Conservation (phyloP, 92 coral and sea anemone genomes). For the Meandrina meandrites region DNA sequence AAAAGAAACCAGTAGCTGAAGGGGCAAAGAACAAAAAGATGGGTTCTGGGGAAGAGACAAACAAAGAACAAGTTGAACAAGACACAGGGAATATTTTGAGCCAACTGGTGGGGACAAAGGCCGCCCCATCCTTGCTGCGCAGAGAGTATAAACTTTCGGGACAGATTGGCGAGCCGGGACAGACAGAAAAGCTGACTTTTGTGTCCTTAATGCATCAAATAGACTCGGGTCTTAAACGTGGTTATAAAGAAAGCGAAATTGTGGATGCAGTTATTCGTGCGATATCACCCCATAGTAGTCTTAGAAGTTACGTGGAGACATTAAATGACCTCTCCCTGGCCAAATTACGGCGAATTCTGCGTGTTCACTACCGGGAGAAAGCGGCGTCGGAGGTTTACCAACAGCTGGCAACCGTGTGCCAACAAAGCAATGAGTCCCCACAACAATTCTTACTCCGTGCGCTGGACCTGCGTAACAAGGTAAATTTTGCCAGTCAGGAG, state of each 20-base stretch:
- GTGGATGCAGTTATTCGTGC: conserved; percentile 55
- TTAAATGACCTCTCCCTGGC: conserved; percentile 50
- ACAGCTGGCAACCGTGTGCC: conserved; percentile 33
- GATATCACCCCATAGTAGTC: conserved; percentile 34
- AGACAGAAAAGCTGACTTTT: conserved; percentile 37
- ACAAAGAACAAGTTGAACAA: conserved; percentile 29
- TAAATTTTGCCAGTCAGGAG: conserved; percentile 67
- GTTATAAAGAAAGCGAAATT: conserved; percentile 47
- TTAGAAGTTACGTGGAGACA: conserved; percentile 41
- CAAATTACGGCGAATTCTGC: conserved; percentile 36
- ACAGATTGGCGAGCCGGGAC: conserved; percentile 58
- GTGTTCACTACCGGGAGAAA: conserved; percentile 35
- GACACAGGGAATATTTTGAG: conserved; percentile 16
- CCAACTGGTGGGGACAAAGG: conserved; percentile 12
- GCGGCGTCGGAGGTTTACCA: conserved; percentile 49
- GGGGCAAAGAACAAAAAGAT: conserved; percentile 2
- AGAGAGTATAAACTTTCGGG: conserved; percentile 48
- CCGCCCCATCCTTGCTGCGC: conserved; percentile 20
- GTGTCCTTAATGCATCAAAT: conserved; percentile 37
- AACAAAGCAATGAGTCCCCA: conserved; percentile 32
- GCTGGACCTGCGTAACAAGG: conserved; percentile 62
- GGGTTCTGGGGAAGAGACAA: background rate
- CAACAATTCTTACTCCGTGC: conserved; percentile 59
- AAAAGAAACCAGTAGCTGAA: background rate
- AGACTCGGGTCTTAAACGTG: conserved; percentile 46